Conservation (phyloP, 1,140 invertebrate genomes). For the Bombus waltoni region DNA sequence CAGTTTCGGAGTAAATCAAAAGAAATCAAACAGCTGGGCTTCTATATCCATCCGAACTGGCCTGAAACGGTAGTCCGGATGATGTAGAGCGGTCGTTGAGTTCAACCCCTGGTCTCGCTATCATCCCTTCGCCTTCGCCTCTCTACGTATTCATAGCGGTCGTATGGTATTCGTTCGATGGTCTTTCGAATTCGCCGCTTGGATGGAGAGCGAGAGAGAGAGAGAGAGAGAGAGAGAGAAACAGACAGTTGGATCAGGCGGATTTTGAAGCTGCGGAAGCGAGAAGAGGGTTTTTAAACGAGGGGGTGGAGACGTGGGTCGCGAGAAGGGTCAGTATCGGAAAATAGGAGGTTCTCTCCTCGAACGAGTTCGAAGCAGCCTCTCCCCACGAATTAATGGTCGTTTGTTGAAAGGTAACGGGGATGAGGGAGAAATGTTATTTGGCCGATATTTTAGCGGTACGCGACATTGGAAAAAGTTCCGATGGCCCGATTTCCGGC, state of each 20-base stretch:
- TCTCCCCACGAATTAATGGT: slow-evolving; percentile 47
- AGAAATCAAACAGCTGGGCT: not conserved
- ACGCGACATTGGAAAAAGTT: slow-evolving; percentile 43
- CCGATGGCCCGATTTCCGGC: not conserved
- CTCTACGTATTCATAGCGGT: slow-evolving; percentile 65
- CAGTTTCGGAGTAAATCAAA: not conserved
- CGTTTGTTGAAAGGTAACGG: slow-evolving; percentile 1
- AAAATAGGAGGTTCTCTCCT: slow-evolving; percentile 29
- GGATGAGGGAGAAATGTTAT: slow-evolving; percentile 25
- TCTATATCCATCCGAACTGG: not conserved
- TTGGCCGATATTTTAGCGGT: slow-evolving; percentile 43
- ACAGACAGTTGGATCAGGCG: not conserved
- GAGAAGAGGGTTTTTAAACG: not conserved
- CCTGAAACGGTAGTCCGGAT: not conserved
- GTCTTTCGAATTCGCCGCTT: slow-evolving; percentile 22
- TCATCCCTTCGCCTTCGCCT: not conserved
- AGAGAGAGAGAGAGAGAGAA: not conserved
- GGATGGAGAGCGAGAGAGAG: not conserved
- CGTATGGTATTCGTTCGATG: slow-evolving; percentile 55
- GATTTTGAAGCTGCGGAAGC: not conserved
- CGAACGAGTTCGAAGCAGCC: not conserved
- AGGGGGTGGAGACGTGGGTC: not conserved
- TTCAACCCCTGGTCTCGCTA: too few species aligned
- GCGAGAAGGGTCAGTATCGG: slow-evolving; percentile 11
- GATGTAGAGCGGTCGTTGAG: not conserved